phyloP scores from a whole-genome alignment of 2,113 vertebrate genomes.

The Lepus americanus region DNA sequence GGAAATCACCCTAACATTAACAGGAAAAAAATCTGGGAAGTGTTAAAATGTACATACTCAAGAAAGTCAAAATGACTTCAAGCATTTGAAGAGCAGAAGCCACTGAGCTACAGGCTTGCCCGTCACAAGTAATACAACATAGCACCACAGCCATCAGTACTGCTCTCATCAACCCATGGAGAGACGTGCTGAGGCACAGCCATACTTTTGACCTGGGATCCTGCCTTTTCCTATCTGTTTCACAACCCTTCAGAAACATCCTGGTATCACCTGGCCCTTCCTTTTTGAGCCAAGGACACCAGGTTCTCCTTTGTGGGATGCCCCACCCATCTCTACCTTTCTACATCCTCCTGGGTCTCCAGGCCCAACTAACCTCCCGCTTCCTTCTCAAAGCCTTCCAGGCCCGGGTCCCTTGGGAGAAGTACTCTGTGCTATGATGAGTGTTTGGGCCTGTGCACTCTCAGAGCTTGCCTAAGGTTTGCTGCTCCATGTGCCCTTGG shows the following conservation, averaged over 20 bases:
- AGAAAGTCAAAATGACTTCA: not conserved
- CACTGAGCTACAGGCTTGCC: not conserved
- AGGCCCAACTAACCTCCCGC: not conserved
- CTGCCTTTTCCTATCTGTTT: too few relatives aligned
- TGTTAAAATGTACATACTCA: not conserved
- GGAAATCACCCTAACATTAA: not conserved
- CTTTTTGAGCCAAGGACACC: not conserved
- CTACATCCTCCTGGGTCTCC: not conserved
- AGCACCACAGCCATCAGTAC: fast-evolving
- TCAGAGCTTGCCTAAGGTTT: too few relatives aligned
- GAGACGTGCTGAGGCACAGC: fast-evolving
- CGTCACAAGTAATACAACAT: not conserved
- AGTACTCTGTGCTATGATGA: too few relatives aligned
- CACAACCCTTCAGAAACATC: not conserved
- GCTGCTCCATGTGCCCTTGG: not conserved
- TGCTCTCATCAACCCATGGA: fast-evolving
- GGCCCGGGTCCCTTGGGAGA: not conserved
- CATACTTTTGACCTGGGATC: not conserved
- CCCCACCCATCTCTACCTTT: not conserved
- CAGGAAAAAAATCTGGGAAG: not conserved
- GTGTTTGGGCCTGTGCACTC: not conserved
- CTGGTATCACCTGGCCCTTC: not conserved
- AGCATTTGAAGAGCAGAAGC: not conserved
- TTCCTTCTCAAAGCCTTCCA: not conserved
- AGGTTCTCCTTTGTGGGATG: not conserved